Evolutionary conservation across 2,113 vertebrate species (phyloP), one percentile per base, ranked within the genome.

Genomic region (Pteropus alecto): DNA sequence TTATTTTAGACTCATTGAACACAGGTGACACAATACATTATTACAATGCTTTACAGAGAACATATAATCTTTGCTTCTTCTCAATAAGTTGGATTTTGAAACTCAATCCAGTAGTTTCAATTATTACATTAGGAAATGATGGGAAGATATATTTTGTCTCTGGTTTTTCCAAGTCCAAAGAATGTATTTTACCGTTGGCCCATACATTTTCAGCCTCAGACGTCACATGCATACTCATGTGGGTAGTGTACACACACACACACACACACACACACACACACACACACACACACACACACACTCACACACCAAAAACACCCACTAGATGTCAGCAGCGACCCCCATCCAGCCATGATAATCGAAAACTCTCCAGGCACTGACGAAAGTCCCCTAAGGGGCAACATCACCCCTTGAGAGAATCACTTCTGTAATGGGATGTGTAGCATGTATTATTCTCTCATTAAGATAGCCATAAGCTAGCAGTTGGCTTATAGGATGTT

Each of bases 81-180:
- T 86, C 26, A 51, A 1, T 46, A 48, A 63, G 51, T 35, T 76
- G 15, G 58, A 79, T 38, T 94, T 84, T 92, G 48, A 89, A 70
- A 90, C 63, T 46, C 13, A 15, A 18, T n/a, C 68, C 70, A 46
- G 41, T 56, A 21, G 70, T 86, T 95, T 87, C 15, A 46, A 3
- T 68, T 33, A n/a, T 70, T 43, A 79, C 33, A 46, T 58, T 54
- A 84, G 30, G 13, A 26, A 73, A 38, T 41, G 38, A 9, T 56
- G 22, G 56, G 28, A 82, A 48, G 15, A 48, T 7, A 41, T 30
- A 13, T 46, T 87, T 90, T 82, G 60, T 14, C 74, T 78, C 81
- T 5, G 2, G 11, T 61, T 94, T 61, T 3, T 22, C 35, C 38
- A 83, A 43, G 4, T 67, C 16, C 11, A 41, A 8, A 87, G 41